Evolutionary conservation across 2,797 vertebrate species (phyloP).

Genomic region (Pempheris klunzingeri): DNA sequence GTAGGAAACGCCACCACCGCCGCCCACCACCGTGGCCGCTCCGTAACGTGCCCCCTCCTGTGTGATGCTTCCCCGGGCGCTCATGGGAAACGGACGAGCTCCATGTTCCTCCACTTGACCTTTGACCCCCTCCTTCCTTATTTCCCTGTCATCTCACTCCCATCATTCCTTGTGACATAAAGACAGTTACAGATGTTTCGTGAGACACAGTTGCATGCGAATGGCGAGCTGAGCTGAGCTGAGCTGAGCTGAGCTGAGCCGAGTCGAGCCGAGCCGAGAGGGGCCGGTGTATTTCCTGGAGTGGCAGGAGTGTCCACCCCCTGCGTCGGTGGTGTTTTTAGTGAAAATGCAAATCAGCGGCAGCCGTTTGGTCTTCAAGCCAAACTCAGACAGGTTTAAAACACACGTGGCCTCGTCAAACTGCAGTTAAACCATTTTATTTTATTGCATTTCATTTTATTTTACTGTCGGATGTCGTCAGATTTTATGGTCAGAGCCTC

Average conservation of each 20-base stretch:
- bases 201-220: no score
- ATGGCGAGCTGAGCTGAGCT: neutral
- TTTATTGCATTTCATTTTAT: no score
- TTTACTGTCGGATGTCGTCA: no score
- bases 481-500: no score
- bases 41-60: no score
- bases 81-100: neutral
- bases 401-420: neutral
- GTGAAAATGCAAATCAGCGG: constrained; percentile 2
- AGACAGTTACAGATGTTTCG: neutral
- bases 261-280: neutral
- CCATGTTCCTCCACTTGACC: constrained; percentile 47
- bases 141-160: neutral
- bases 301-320: neutral
- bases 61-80: neutral
- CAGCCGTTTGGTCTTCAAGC: neutral
- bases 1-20: constrained; percentile 14
- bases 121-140: constrained; percentile 33
- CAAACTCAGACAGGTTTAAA: neutral
- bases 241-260: no score
- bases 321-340: neutral
- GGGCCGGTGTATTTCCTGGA: constrained; percentile 12
- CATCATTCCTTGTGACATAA: neutral
- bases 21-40: no score
- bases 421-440: neutral